Evolutionary conservation across 2,888 invertebrate species (phyloP).

Genomic region (Phengaris alcon): DNA sequence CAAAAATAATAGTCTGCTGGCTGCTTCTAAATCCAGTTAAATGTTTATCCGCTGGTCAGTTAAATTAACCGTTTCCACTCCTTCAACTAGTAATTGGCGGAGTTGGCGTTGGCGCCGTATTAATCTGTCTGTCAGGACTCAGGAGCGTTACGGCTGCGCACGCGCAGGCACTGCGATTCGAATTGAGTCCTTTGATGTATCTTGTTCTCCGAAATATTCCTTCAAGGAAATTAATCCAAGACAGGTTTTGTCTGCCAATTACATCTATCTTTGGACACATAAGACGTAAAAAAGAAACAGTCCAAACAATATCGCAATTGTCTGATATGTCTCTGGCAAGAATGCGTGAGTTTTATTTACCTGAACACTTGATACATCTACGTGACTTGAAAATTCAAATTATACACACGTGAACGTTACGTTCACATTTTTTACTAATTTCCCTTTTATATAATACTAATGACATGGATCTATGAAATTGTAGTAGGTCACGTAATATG

Average conservation of each 20-base stretch:
- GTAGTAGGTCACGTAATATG: background rate
- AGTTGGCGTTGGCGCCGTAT: constrained; percentile 56
- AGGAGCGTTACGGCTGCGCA: constrained; percentile 51
- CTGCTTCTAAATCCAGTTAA: constrained; percentile 2
- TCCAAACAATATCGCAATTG: background rate
- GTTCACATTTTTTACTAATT: background rate
- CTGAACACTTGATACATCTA: background rate
- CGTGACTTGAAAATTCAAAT: background rate
- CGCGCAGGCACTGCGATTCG: constrained; percentile 51
- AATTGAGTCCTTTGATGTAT: constrained; percentile 62
- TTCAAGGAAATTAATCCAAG: constrained; percentile 44
- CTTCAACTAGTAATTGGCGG: constrained; percentile 55
- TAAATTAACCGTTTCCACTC: constrained; percentile 46
- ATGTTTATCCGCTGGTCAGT: constrained; percentile 32
- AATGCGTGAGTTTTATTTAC: background rate
- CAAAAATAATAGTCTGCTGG: background rate
- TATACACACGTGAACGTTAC: background rate
- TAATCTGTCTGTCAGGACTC: constrained; percentile 50
- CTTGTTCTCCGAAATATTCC: constrained; percentile 43
- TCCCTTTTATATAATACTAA: background rate
- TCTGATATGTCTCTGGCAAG: background rate
- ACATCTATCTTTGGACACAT: constrained; percentile 12
- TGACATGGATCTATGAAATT: constrained; percentile 6
- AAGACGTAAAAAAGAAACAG: background rate
- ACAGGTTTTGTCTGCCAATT: constrained; percentile 14